Percentiles rank a stretch among this genome's conserved stretches.
Conservation (phyloP, 1,140 invertebrate species). For the Microplitis demolitor region DNA sequence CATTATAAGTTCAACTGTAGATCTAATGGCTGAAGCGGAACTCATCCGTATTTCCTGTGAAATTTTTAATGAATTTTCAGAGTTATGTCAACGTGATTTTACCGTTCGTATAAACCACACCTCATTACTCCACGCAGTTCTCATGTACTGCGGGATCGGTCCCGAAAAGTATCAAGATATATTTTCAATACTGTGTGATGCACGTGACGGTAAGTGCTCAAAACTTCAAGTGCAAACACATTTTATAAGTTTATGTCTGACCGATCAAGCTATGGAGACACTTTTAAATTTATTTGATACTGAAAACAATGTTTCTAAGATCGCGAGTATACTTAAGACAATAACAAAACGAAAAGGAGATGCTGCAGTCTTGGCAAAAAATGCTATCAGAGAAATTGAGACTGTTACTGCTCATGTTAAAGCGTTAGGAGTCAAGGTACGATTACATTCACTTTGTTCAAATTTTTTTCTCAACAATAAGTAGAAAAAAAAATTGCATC, state of each 20-base stretch:
- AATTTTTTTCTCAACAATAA: background rate
- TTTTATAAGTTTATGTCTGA: slow-evolving; percentile 71
- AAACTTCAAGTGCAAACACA: slow-evolving; percentile 76
- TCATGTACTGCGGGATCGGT: slow-evolving; percentile 82
- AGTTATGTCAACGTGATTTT: slow-evolving; percentile 71
- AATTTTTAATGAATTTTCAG: slow-evolving; percentile 75
- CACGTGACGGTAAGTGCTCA: slow-evolving; percentile 68
- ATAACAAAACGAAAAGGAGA: slow-evolving; percentile 70
- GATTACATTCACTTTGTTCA: slow-evolving; percentile 6
- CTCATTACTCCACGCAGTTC: slow-evolving; percentile 75
- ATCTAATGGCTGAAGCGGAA: slow-evolving; percentile 83
- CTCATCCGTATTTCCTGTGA: slow-evolving; percentile 79
- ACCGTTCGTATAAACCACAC: slow-evolving; percentile 84
- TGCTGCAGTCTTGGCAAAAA: slow-evolving; percentile 68
- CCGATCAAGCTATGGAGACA: slow-evolving; percentile 71
- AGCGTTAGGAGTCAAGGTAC: slow-evolving; percentile 76
- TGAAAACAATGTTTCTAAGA: slow-evolving; percentile 71
- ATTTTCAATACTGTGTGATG: slow-evolving; percentile 68
- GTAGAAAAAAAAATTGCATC: background rate
- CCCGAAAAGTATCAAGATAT: slow-evolving; percentile 72
- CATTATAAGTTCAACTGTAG: slow-evolving; percentile 77
- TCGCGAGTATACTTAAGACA: slow-evolving; percentile 66
- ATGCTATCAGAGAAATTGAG: slow-evolving; percentile 76
- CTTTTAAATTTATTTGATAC: slow-evolving; percentile 75
- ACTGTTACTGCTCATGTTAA: slow-evolving; percentile 70